A percentile compares a stretch with the other conserved stretches of the same genome.
These are phyloP conservation scores for Tenthredo scrophulariae DNA, from an alignment of 2,888 invertebrate species.

Conservation along the genomic window DNA sequence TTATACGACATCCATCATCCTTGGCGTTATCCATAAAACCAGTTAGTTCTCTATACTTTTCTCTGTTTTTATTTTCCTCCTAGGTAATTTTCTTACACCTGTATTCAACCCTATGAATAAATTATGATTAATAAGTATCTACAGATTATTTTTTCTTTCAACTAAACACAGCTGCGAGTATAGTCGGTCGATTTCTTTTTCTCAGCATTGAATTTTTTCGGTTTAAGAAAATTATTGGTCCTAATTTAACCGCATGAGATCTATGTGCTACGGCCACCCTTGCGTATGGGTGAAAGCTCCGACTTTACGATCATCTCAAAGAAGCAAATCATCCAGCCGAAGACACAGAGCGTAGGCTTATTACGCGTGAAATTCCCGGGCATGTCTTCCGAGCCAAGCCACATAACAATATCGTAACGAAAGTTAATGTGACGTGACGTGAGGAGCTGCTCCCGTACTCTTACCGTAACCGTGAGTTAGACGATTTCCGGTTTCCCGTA, in stretches of 20 bases:
- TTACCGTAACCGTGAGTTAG: conserved; percentile 35
- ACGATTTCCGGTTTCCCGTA: conserved; percentile 32
- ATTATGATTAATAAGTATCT: background rate
- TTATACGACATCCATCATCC: conserved; percentile 29
- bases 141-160: background rate
- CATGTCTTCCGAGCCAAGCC: conserved; percentile 21
- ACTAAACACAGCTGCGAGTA: background rate
- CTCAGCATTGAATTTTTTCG: background rate
- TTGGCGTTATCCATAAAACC: background rate
- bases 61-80: background rate
- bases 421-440: conserved; percentile 49
- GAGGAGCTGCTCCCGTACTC: background rate
- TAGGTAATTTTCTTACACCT: background rate
- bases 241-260: background rate
- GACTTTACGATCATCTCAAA: conserved; percentile 41
- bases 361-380: conserved; percentile 48
- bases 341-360: conserved; percentile 53
- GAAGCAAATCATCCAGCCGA: conserved; percentile 49
- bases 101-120: background rate
- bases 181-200: background rate
- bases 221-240: background rate
- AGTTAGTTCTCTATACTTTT: background rate
- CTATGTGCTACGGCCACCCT: background rate
- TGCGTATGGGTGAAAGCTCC: background rate
- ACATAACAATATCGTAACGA: conserved; percentile 51